phyloP scores from a whole-genome alignment of 2,888 invertebrate genomes.

The Lottia gigantea region DNA sequence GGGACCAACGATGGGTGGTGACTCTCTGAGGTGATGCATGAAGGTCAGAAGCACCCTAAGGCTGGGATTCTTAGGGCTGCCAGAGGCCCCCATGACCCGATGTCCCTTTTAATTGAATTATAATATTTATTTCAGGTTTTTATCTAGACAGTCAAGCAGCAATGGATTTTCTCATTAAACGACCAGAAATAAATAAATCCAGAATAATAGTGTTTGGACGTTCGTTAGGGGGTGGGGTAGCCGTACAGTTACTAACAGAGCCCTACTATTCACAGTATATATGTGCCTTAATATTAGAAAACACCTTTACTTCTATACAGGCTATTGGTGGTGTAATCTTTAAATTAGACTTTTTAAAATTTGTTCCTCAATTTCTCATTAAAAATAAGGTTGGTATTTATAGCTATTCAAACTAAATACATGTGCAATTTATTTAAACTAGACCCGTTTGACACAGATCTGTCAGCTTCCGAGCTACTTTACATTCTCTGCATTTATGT shows the following conservation, averaged over 20 bases:
- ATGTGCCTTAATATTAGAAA: constrained; percentile 90
- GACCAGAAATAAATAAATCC: constrained; percentile 84
- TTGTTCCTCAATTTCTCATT: constrained; percentile 85
- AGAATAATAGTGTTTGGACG: constrained; percentile 89
- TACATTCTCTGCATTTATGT: no score
- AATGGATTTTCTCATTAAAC: constrained; percentile 83
- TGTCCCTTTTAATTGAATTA: constrained; percentile 1
- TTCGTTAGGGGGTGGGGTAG: constrained; percentile 92
- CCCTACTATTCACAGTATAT: constrained; percentile 82
- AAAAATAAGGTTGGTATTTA: constrained; percentile 84
- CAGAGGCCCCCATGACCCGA: no score
- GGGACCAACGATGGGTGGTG: no score
- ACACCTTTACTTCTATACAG: constrained; percentile 94
- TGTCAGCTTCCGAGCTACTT: no score
- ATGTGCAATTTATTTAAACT: no score
- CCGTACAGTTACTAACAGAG: constrained; percentile 85
- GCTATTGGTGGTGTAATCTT: constrained; percentile 89
- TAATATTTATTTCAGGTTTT: constrained; percentile 71
- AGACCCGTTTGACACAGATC: no score
- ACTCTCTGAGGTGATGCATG: no score
- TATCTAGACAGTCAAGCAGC: constrained; percentile 89
- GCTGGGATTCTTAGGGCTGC: no score
- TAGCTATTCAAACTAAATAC: neutral
- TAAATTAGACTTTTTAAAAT: constrained; percentile 77
- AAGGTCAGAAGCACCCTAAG: no score